These are phyloP conservation scores for Rhinolophus sinicus DNA, from an alignment of 2,113 vertebrate genomes.

Conservation along the genomic window DNA sequence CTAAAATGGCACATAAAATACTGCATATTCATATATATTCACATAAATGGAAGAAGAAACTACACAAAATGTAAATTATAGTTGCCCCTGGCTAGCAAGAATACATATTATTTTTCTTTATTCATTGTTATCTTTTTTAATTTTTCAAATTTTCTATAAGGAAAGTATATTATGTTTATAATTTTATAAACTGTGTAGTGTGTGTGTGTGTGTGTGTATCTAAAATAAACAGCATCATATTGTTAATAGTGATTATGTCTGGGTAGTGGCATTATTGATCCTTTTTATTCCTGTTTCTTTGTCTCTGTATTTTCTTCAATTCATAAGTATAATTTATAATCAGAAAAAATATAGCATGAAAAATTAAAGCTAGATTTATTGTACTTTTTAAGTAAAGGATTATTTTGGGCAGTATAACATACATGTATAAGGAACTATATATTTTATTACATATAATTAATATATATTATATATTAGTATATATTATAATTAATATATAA, in stretches of 20 bases:
- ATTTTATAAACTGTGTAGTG: not conserved
- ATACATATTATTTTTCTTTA: not conserved
- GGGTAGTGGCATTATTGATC: not conserved
- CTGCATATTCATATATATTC: not conserved
- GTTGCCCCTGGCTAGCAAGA: not conserved
- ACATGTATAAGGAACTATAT: not conserved
- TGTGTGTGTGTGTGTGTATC: not conserved
- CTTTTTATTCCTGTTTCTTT: constrained; percentile 11
- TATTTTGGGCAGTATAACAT: not conserved
- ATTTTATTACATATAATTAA: not conserved
- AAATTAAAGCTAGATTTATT: constrained; percentile 6
- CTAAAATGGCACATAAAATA: not conserved
- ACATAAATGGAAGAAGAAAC: not conserved
- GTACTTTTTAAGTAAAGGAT: not conserved
- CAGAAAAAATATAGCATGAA: not conserved
- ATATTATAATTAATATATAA: not conserved
- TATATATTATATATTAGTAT: not conserved
- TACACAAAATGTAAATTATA: not conserved
- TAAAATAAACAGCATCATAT: not conserved
- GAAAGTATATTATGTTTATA: not conserved
- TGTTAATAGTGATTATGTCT: not conserved
- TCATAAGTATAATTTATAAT: constrained; percentile 13
- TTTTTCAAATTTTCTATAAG: constrained; percentile 44
- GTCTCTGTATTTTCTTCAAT: not conserved
- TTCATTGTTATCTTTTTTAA: not conserved